These are phyloP conservation scores for Eubucco bourcierii DNA, from an alignment of 2,113 vertebrate species.

Conservation along the genomic window DNA sequence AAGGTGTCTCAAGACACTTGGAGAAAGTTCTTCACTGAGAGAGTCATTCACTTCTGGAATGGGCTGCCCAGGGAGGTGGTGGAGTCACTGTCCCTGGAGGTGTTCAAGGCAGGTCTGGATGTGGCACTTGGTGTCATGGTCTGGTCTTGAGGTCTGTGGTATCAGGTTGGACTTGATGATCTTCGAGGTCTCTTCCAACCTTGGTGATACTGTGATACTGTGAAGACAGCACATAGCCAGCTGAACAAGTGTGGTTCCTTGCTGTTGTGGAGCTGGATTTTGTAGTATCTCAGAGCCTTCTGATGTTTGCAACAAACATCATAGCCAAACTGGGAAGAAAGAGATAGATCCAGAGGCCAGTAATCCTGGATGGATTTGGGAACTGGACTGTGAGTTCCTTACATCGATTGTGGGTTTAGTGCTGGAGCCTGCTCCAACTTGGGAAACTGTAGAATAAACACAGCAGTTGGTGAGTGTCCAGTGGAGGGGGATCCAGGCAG, in stretches of 20 bases:
- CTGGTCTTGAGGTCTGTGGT: too few relatives aligned
- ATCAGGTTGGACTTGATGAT: too few relatives aligned
- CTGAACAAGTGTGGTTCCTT: neutral
- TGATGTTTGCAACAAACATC: neutral
- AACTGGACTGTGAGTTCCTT: neutral
- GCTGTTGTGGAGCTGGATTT: neutral
- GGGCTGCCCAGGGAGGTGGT: too few relatives aligned
- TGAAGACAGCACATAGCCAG: neutral
- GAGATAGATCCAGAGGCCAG: neutral
- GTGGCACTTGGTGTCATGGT: too few relatives aligned
- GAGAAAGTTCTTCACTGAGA: too few relatives aligned
- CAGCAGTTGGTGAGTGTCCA: slow-evolving; percentile 45
- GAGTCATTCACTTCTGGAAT: too few relatives aligned
- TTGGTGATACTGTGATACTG: too few relatives aligned
- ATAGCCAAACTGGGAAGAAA: neutral
- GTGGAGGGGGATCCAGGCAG: slow-evolving; percentile 22
- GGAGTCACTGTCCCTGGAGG: too few relatives aligned
- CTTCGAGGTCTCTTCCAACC: too few relatives aligned
- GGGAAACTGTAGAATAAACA: neutral
- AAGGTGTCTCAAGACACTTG: neutral
- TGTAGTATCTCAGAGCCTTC: neutral
- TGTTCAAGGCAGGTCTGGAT: too few relatives aligned
- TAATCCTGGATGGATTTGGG: neutral
- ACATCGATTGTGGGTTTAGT: neutral
- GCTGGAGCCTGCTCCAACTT: neutral